Evolutionary conservation across 1,140 invertebrate genomes (phyloP).

Genomic region (Drosophila sp.): DNA sequence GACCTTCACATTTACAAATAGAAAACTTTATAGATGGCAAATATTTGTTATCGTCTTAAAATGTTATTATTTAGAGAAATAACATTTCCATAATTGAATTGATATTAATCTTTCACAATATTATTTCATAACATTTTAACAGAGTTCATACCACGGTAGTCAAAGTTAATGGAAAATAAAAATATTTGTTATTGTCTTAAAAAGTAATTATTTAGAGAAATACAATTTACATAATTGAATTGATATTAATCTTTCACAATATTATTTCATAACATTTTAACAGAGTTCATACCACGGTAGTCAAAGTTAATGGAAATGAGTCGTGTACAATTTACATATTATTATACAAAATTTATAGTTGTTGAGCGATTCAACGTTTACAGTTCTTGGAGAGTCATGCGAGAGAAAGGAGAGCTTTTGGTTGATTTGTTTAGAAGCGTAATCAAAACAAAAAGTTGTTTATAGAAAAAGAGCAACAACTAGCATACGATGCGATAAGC

Average conservation of each 20-base stretch:
- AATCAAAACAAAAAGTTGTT: constrained; percentile 38
- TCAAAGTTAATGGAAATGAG: background rate
- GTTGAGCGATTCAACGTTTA: background rate
- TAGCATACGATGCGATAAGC: constrained; percentile 23
- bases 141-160: constrained; percentile 1
- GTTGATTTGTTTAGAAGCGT: constrained; percentile 37
- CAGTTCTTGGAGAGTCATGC: background rate
- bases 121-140: background rate
- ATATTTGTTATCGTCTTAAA: too few relatives aligned
- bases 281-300: background rate
- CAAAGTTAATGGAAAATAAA: background rate
- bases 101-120: too few relatives aligned
- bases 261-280: too few relatives aligned
- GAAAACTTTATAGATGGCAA: too few relatives aligned
- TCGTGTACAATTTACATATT: background rate
- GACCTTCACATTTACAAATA: too few relatives aligned
- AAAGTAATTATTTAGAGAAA: too few relatives aligned
- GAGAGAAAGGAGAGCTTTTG: background rate
- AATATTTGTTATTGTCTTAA: too few relatives aligned
- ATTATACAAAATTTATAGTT: background rate
- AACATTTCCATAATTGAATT: too few relatives aligned
- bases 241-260: too few relatives aligned
- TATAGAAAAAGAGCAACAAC: constrained; percentile 1
- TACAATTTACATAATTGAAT: too few relatives aligned
- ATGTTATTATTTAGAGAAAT: too few relatives aligned